These are phyloP conservation scores for Drosophila pruinosa DNA, from an alignment of 1,140 invertebrate species.

Conservation along the genomic window DNA sequence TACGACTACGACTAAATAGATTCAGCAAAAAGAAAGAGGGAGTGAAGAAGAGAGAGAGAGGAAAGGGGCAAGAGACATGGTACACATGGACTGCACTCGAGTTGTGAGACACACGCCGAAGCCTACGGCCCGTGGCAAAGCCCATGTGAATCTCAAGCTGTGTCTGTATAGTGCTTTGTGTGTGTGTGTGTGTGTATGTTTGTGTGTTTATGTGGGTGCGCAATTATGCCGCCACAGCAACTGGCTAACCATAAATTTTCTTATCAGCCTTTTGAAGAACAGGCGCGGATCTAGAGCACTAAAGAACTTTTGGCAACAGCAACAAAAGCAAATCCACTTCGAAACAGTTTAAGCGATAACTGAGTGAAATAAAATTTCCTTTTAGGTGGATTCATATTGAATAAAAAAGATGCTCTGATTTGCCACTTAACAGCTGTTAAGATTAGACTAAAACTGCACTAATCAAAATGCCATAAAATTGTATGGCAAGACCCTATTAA, in stretches of 20 bases:
- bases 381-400: too few species aligned
- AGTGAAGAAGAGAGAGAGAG: neutral
- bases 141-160: neutral
- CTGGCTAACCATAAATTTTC: conserved; percentile 74
- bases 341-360: neutral
- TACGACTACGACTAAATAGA: conserved; percentile 3
- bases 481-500: too few species aligned
- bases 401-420: too few species aligned
- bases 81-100: conserved; percentile 32
- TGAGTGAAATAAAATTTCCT: too few species aligned
- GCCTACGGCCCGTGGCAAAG: conserved; percentile 33
- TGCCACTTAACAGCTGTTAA: too few species aligned
- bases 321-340: neutral
- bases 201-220: conserved; percentile 61
- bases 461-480: too few species aligned
- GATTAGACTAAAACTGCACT: too few species aligned
- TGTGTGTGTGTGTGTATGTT: neutral
- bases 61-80: neutral
- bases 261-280: conserved; percentile 54
- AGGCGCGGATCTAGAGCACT: conserved; percentile 44
- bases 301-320: neutral
- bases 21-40: neutral
- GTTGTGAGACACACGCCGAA: conserved; percentile 66
- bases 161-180: conserved; percentile 2
- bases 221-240: conserved; percentile 77